phyloP scores from a whole-genome alignment of 1,140 invertebrate genomes.

The Hestina assimilis region DNA sequence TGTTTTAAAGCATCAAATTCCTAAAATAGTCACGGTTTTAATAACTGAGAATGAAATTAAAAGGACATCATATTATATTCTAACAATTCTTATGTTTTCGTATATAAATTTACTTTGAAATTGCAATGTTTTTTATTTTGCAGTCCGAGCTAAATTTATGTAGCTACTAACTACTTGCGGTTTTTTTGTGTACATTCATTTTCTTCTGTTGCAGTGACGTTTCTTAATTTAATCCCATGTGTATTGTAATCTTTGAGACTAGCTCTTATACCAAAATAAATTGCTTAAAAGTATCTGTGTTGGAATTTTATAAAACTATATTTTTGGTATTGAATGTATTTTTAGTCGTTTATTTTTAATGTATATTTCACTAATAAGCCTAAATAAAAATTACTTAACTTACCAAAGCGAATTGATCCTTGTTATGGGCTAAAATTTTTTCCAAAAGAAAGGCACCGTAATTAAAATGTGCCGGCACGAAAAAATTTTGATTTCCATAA shows the following conservation, averaged over 20 bases:
- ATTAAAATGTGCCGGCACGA: constrained; percentile 45
- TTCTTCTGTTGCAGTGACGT: constrained; percentile 17
- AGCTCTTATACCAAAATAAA: background rate
- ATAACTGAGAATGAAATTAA: too few relatives aligned
- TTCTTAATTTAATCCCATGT: constrained; percentile 22
- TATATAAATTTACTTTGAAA: constrained; percentile 4
- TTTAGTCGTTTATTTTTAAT: too few relatives aligned
- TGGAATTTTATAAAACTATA: background rate
- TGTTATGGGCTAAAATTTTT: constrained; percentile 29
- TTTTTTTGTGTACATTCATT: constrained; percentile 23
- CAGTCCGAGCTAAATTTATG: constrained; percentile 12
- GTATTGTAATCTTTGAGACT: background rate
- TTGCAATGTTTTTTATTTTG: background rate
- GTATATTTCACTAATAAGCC: too few relatives aligned
- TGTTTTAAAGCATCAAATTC: too few relatives aligned
- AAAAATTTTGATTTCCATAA: constrained; percentile 40
- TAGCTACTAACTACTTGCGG: constrained; percentile 5
- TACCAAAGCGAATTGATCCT: constrained; percentile 46
- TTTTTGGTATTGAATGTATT: background rate
- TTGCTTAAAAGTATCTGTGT: too few relatives aligned
- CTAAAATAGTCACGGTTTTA: too few relatives aligned
- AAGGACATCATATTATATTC: too few relatives aligned
- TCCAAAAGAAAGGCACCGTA: constrained; percentile 42
- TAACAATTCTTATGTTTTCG: too few relatives aligned
- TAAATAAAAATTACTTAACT: too few relatives aligned